phyloP scores from a whole-genome alignment of 2,888 invertebrate genomes.

The Limnephilus auricula region DNA sequence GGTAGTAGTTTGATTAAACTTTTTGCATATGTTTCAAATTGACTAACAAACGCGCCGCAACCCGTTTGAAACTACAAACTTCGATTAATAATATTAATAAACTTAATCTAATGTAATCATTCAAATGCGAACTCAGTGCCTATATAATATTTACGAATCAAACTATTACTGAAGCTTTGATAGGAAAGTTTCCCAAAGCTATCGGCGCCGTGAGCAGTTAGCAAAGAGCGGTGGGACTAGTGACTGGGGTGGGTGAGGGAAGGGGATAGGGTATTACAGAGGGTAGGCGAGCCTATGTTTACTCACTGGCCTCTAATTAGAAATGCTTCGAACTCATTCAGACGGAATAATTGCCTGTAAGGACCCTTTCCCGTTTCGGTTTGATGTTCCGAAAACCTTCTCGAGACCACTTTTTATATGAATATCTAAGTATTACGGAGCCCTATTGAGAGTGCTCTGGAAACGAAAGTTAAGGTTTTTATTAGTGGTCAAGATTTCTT shows the following conservation, averaged over 20 bases:
- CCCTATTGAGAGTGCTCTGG: constrained; percentile 6
- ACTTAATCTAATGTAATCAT: constrained; percentile 3
- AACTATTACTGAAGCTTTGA: constrained; percentile 40
- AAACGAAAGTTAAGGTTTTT: background rate
- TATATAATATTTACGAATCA: constrained; percentile 47
- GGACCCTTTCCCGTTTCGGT: constrained; percentile 35
- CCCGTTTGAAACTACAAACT: background rate
- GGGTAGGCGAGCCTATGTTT: constrained; percentile 36
- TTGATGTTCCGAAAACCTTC: constrained; percentile 38
- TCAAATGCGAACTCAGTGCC: background rate
- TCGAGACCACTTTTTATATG: constrained; percentile 41
- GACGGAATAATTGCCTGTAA: constrained; percentile 63
- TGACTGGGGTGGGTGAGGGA: background rate
- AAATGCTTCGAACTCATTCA: constrained; percentile 64
- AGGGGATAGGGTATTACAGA: background rate
- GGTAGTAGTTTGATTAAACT: background rate
- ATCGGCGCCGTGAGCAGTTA: constrained; percentile 18
- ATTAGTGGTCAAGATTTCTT: background rate
- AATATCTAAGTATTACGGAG: constrained; percentile 31
- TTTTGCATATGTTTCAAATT: background rate
- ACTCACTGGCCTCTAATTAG: constrained; percentile 60
- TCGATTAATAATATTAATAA: constrained; percentile 17
- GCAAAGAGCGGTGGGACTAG: background rate
- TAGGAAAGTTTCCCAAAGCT: constrained; percentile 23
- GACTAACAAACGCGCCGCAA: background rate